These are phyloP conservation scores for Palloptera scutellata DNA, from an alignment of 2,888 invertebrate species.

Conservation along the genomic window DNA sequence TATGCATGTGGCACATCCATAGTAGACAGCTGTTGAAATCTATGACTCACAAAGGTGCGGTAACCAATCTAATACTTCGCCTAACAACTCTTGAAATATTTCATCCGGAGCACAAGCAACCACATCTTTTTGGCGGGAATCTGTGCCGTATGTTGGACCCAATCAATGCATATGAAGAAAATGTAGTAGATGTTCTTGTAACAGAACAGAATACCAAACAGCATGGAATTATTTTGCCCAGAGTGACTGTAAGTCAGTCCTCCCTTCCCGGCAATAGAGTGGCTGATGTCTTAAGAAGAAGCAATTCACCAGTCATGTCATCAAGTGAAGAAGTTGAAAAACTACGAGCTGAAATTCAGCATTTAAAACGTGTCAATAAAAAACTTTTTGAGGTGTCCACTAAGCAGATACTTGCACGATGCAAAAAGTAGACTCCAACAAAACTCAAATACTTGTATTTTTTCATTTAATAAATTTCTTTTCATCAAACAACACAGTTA, in stretches of 20 bases:
- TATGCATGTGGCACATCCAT: constrained; percentile 82
- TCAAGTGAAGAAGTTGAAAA: constrained; percentile 41
- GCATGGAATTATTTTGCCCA: constrained; percentile 13
- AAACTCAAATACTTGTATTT: background rate
- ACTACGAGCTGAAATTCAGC: constrained; percentile 66
- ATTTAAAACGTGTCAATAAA: constrained; percentile 68
- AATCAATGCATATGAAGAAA: constrained; percentile 47
- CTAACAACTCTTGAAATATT: constrained; percentile 70
- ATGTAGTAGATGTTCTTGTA: constrained; percentile 65
- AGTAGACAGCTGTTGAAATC: constrained; percentile 78
- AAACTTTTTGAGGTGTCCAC: constrained; percentile 69
- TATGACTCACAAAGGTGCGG: constrained; percentile 76
- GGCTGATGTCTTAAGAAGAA: too few species aligned
- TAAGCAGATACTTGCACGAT: constrained; percentile 61
- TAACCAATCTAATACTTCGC: constrained; percentile 76
- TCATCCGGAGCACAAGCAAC: constrained; percentile 67
- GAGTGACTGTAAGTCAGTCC: background rate
- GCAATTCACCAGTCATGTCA: background rate
- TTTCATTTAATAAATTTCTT: constrained; percentile 22
- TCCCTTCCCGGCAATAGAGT: background rate
- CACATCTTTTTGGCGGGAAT: constrained; percentile 68
- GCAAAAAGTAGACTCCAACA: constrained; percentile 21
- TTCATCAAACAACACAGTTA: constrained; percentile 26
- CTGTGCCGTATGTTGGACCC: constrained; percentile 72
- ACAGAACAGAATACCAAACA: constrained; percentile 35